Conservation (phyloP, 2,113 vertebrate genomes). For the Cepphus grylle region DNA sequence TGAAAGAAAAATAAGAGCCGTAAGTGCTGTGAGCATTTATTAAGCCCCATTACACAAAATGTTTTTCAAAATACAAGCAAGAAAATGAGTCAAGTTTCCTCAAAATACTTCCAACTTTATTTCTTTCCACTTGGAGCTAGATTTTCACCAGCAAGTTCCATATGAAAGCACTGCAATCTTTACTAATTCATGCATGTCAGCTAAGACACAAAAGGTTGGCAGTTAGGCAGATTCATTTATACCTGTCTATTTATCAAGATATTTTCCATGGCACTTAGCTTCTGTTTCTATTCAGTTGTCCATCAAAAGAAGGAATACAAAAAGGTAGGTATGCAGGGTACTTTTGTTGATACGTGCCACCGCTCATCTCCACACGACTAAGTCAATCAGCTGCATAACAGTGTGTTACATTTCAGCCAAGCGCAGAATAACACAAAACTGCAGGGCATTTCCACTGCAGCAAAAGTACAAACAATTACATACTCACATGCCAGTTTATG, state of each 20-base stretch:
- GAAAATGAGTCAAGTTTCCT: constrained; percentile 41
- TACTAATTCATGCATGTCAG: background rate
- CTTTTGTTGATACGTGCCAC: background rate
- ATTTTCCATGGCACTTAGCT: background rate
- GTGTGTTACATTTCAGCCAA: background rate
- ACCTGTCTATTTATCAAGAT: background rate
- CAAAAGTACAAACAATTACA: background rate
- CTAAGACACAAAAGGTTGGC: background rate
- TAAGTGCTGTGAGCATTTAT: background rate
- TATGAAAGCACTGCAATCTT: background rate
- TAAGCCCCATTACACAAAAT: background rate
- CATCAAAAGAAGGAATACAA: background rate
- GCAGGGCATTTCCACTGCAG: background rate
- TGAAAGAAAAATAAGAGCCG: background rate
- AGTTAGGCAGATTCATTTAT: background rate
- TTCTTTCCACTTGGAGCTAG: background rate
- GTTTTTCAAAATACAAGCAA: background rate
- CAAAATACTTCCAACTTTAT: constrained; percentile 7
- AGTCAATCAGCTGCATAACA: background rate
- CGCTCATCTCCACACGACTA: background rate
- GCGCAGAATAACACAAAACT: background rate
- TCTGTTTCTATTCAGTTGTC: background rate
- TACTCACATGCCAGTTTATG: background rate
- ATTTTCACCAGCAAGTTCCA: constrained; percentile 10
- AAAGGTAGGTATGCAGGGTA: background rate